Percentiles rank a stretch among this genome's conserved stretches.
Evolutionary conservation across 1,140 invertebrate genomes (phyloP).

Genomic region (Linepithema humile): DNA sequence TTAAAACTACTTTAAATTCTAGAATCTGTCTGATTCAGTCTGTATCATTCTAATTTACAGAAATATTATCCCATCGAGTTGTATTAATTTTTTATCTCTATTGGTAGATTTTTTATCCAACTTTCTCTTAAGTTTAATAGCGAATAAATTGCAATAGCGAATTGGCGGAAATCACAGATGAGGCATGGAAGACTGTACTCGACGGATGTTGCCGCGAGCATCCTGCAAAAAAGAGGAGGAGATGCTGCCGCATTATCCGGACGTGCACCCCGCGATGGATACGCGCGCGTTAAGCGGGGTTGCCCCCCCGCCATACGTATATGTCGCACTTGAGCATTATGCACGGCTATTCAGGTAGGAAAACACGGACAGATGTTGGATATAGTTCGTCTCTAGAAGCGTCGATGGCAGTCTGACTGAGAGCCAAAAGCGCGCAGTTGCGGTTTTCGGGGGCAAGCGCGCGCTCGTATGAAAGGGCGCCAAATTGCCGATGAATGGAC

Average conservation of each 20-base stretch:
- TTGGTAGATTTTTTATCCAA: background rate
- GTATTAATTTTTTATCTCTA: background rate
- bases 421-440: conserved; percentile 75
- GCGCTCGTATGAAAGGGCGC: conserved; percentile 70
- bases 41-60: background rate
- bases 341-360: conserved; percentile 70
- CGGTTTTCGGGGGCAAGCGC: conserved; percentile 70
- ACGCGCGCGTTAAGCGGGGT: conserved; percentile 45
- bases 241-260: conserved; percentile 39
- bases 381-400: conserved; percentile 74
- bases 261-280: conserved; percentile 29
- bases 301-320: conserved; percentile 51
- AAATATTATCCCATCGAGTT: background rate
- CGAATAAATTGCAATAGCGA: too few species aligned
- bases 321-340: conserved; percentile 71
- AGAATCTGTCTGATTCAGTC: background rate
- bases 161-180: too few species aligned
- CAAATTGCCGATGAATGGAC: conserved; percentile 79
- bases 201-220: conserved; percentile 55
- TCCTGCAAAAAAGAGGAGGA: conserved; percentile 32
- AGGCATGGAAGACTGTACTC: too few species aligned
- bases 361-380: conserved; percentile 80
- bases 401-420: conserved; percentile 72
- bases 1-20: background rate
- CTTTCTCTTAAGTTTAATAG: conserved; percentile 41